These are phyloP conservation scores for Zaprionus camerounensis DNA, from an alignment of 1,140 invertebrate species.

Conservation along the genomic window DNA sequence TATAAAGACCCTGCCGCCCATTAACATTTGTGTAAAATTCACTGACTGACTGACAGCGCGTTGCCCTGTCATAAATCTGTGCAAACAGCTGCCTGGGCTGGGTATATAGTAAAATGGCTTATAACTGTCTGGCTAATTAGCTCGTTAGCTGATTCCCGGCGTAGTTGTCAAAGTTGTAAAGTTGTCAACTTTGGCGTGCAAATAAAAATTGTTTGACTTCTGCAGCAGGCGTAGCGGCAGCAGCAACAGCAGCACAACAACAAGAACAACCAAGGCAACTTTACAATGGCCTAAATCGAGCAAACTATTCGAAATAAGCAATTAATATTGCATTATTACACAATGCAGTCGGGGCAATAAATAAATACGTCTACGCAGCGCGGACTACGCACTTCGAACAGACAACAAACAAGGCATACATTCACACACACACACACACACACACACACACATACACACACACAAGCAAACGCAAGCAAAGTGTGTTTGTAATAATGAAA, in stretches of 20 bases:
- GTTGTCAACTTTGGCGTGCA: slow-evolving; percentile 27
- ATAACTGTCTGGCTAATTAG: slow-evolving; percentile 38
- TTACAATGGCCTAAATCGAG: slow-evolving; percentile 12
- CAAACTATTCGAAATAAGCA: slow-evolving; percentile 50
- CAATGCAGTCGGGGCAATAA: slow-evolving; percentile 44
- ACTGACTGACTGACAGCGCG: too few species aligned
- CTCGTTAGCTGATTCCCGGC: slow-evolving; percentile 27
- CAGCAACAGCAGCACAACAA: not conserved
- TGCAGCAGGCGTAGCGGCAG: not conserved
- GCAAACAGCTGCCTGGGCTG: slow-evolving; percentile 17
- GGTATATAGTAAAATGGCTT: not conserved
- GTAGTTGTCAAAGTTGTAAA: slow-evolving; percentile 23
- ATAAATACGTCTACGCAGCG: slow-evolving; percentile 46
- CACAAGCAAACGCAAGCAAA: slow-evolving; percentile 3
- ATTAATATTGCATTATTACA: slow-evolving; percentile 66
- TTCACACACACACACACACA: slow-evolving; percentile 27
- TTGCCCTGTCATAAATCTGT: slow-evolving; percentile 28
- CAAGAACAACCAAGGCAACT: not conserved
- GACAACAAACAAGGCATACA: slow-evolving; percentile 17
- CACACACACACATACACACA: slow-evolving; percentile 34
- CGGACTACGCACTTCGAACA: slow-evolving; percentile 24
- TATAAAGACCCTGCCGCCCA: not conserved
- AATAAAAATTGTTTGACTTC: slow-evolving; percentile 27
- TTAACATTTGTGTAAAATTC: not conserved
- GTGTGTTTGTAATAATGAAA: slow-evolving; percentile 26